Base-by-base conservation (phyloP, 2,888 invertebrate species). In the Phyto melanocephala region DNA sequence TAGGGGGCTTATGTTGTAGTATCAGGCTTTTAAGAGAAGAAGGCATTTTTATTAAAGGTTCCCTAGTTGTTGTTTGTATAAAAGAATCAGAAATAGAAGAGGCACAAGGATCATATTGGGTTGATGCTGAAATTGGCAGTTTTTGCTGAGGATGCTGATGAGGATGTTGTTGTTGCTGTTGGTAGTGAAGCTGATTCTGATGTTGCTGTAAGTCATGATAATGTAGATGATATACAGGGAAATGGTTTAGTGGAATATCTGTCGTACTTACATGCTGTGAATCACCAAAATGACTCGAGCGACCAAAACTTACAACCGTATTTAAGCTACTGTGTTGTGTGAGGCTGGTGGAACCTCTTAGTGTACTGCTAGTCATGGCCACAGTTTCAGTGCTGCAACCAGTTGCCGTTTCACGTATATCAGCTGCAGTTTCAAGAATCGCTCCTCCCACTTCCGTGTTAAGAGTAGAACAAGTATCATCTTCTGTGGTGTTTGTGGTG, bases 391-490 rank as follows among this genome's bases (percentile, higher is more conserved):
- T 80, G 28, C 81, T 80, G n/a, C 76, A 79, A 13, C 24, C 79
- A 4, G 45, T 63, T 37, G 52, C 35, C 13, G 81, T 52, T 65
- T 83, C 81, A 50, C 67, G 68, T 83, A 81, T 50, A 35, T 75
- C 81, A 50, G 24, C 74, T 15, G 65, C 71, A 56, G 47, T 67
- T 80, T 76, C 78, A 5, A 62, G 37, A 7, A 71, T 82, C 67
- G 87, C 56, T 7, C 86, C 56, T 7, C 86, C 89, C 65, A 90
- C 87, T 76, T 91, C 91, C 0, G 90, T 90, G 58, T 91, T 91
- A 1, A 90, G 86, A 0, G 90, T 90, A 68, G 91, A 88, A 84
- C 90, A 90, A 11, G 91, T 90, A 68, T 90, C 90, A 37, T 90
- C 90, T 68, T 90, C 90, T 13, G 89, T 89, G 40, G 89, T 90